Evolutionary conservation across 2,797 vertebrate species (phyloP).

Genomic region (Eutrigla gurnardus): DNA sequence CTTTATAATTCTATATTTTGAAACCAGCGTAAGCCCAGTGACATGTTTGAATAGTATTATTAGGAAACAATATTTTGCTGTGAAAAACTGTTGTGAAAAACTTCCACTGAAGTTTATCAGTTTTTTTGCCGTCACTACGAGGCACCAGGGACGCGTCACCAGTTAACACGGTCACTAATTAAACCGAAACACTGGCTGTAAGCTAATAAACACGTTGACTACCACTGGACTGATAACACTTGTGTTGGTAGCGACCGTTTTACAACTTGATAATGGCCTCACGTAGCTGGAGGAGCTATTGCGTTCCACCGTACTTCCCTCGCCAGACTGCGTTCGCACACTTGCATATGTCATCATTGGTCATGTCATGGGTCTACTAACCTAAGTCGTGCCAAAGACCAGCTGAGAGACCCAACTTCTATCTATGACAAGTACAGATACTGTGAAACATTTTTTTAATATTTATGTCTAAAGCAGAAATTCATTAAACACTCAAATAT

Average conservation of each 20-base stretch:
- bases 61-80: too few relatives aligned
- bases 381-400: not conserved
- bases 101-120: too few relatives aligned
- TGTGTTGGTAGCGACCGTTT: too few relatives aligned
- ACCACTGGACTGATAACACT: too few relatives aligned
- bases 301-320: not conserved
- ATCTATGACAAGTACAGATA: not conserved
- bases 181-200: not conserved
- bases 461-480: not conserved
- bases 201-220: too few relatives aligned
- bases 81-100: too few relatives aligned
- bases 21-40: too few relatives aligned
- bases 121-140: not conserved
- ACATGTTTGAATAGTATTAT: too few relatives aligned
- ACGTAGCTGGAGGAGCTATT: not conserved
- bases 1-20: not conserved
- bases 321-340: not conserved
- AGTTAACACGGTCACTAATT: not conserved
- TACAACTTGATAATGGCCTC: not conserved
- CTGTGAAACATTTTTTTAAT: not conserved
- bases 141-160: too few relatives aligned
- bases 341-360: not conserved
- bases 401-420: not conserved
- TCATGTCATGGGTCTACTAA: not conserved
- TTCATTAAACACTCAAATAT: not conserved